Evolutionary conservation across 2,888 invertebrate genomes (phyloP), one percentile per base, ranked within the genome.

Genomic region (Mamestra brassicae): DNA sequence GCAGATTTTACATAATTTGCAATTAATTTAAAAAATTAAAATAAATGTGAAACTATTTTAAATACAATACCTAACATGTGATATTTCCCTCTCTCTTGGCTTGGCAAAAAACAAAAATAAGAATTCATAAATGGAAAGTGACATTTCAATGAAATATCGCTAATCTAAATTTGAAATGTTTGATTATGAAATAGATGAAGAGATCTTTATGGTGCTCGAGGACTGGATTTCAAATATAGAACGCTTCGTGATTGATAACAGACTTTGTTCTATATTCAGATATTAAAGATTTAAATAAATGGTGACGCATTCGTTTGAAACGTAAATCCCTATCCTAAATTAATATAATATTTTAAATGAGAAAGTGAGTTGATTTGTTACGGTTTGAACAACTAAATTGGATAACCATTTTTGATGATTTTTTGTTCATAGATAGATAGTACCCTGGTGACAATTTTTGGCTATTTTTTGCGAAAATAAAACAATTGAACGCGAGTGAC

Each of bases 121-220:
- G 13, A 13, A 13, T 13, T 26, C 10, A 15, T 17, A n/a, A 45
- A 52, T 45, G 3, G 11, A 60, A 1, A 66, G 55, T 68, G 52
- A n/a, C 11, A 3, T 63, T 52, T n/a, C 0, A 57, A 42, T 34
- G 11, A 17, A 34, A 50, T 17, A 57, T 42, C 42, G 26, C 10
- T 13, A 67, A 26, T 36, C 34, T 36, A 45, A 47, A 55, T 64
- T 57, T 77, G 42, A 65, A 67, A 86, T 83, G 77, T 77, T 68
- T 10, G 70, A 72, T 55, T 77, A 52, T 67, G 72, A 76, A 72
- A 78, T 80, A 66, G 55, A 75, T 8, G 77, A 80, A 85, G 67
- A 70, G 36, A 60, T 78, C 57, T 83, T 80, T 60, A 75, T 57
- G 17, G 73, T 57, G 13, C 36, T 86, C 26, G 64, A 74, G 34